Evolutionary conservation across 2,888 invertebrate species (phyloP), one percentile per base, ranked within the genome.

Genomic region (Nemoura dubitans): DNA sequence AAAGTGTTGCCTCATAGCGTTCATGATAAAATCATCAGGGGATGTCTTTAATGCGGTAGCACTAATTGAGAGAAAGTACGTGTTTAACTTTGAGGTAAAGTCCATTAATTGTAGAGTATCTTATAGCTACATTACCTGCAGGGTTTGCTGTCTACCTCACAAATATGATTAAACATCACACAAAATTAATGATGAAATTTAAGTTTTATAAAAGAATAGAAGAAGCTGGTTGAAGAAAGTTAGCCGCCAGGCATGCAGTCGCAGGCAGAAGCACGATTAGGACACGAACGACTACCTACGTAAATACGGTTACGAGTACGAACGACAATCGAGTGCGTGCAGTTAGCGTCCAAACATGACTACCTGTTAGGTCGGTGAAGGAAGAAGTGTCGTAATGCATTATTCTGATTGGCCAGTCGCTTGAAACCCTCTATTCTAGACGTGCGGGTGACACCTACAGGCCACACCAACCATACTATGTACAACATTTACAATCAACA

Each of bases 351-450:
- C 59, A 59, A 59, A 7, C 59, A 59, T 59, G 81, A 29, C 87
- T 88, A 88, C 88, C 88, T 88, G 87, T 59, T 59, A 59, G 88
- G 87, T 85, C 86, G 83, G 87, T 87, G 87, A 85, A 88, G 88
- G 86, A 88, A 87, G 86, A 88, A 87, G 87, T 87, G 87, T 83
- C 87, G 87, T 30, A 76, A 76, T 80, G 85, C 86, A 87, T 86
- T 87, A 81, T 88, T 87, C 85, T 87, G 87, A 87, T 88, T 87
- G 88, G 87, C 76, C 84, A 87, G 87, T 77, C 88, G 87, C 87
- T 85, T 87, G 86, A 84, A 84, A 43, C 86, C 87, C 43, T 86
- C 88, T 88, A 88, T 83, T 88, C 88, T 88, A 88, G 86, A 87
- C 88, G 87, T 88, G 83, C 83, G 83, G 43, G 83, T 26, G 83